Evolutionary conservation across 2,113 vertebrate species (phyloP).

Genomic region (Elephas maximus): DNA sequence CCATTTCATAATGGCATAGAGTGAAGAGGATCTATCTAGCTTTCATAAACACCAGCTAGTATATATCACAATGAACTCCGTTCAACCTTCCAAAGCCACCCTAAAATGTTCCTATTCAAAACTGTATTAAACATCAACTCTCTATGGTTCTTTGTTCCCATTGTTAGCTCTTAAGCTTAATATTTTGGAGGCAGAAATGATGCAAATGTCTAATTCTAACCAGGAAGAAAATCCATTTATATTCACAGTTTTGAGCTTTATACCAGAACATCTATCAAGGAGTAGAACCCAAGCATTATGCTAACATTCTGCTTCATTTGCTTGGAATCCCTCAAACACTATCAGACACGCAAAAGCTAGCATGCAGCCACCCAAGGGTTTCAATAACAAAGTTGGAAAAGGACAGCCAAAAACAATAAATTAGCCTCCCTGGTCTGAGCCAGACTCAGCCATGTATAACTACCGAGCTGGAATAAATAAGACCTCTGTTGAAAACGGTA

Average conservation of each 20-base stretch:
- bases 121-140: neutral
- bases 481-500: constrained; percentile 69
- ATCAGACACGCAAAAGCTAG: constrained; percentile 66
- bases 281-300: constrained; percentile 23
- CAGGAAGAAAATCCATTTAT: neutral
- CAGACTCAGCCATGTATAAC: constrained; percentile 78
- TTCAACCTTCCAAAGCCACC: neutral
- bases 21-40: neutral
- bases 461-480: constrained; percentile 81
- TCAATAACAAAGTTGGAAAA: constrained; percentile 77
- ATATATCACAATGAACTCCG: neutral
- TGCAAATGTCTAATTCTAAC: neutral
- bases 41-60: neutral
- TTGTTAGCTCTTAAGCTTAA: neutral
- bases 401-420: constrained; percentile 79
- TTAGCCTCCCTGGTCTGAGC: constrained; percentile 59
- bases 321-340: constrained; percentile 60
- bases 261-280: constrained; percentile 17
- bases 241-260: constrained; percentile 46
- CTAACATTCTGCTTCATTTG: constrained; percentile 19
- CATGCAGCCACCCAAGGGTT: constrained; percentile 64
- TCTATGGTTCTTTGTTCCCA: neutral
- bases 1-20: neutral
- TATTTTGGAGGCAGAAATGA: neutral
- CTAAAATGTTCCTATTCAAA: neutral